phyloP scores from a whole-genome alignment of 2,113 vertebrate genomes.

The Anseranas semipalmata region DNA sequence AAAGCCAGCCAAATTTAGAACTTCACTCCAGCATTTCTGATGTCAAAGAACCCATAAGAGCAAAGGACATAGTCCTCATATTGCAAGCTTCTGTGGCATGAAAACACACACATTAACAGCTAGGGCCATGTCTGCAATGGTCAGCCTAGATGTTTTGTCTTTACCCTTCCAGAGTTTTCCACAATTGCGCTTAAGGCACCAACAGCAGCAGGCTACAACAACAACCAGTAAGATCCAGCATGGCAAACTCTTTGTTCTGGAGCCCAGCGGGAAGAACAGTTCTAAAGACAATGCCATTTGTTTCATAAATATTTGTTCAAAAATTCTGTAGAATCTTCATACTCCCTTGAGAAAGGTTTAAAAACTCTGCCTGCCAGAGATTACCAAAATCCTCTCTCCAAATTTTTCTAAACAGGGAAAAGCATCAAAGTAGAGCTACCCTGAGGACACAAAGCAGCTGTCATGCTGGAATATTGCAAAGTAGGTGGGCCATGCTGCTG shows the following conservation, averaged over 20 bases:
- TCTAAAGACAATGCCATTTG: constrained; percentile 16
- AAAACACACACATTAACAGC: background rate
- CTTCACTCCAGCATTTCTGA: background rate
- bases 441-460: constrained; percentile 45
- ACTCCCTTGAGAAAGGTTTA: constrained; percentile 49
- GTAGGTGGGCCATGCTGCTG: constrained; percentile 20
- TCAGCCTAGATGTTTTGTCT: background rate
- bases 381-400: constrained; percentile 49
- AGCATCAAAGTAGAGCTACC: constrained; percentile 46
- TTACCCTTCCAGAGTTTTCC: background rate
- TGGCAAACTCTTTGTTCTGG: constrained; percentile 14
- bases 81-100: background rate
- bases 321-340: constrained; percentile 26
- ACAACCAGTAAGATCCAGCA: background rate
- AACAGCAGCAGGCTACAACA: background rate
- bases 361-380: constrained; percentile 40
- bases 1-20: background rate
- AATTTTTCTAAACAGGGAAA: constrained; percentile 33
- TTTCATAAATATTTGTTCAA: constrained; percentile 37
- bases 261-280: background rate
- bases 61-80: background rate
- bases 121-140: background rate
- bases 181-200: background rate
- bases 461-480: background rate
- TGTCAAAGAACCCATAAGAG: background rate